Conservation (phyloP, 2,797 vertebrate species). For the Urophycis tenuis region DNA sequence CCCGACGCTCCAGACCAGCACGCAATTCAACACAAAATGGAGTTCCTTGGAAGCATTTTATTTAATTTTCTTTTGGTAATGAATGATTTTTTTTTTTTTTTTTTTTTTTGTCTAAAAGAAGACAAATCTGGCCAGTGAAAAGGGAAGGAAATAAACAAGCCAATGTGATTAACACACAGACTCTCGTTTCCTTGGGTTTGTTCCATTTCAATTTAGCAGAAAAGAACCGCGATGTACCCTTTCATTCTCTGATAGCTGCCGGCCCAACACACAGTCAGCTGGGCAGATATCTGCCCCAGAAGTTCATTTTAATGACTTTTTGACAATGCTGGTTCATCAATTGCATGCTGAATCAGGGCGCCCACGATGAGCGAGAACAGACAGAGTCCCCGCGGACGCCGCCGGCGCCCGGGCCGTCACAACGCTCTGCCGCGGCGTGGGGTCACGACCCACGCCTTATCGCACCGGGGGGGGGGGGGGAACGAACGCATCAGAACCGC, state of each 20-base stretch:
- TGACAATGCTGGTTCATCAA: conserved; percentile 59
- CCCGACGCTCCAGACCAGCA: background rate
- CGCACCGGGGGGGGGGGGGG: background rate
- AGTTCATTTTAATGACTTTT: conserved; percentile 68
- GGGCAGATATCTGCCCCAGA: conserved; percentile 60
- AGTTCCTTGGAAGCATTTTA: background rate
- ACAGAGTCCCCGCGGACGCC: background rate
- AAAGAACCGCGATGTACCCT: conserved; percentile 45
- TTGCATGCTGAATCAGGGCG: conserved; percentile 62
- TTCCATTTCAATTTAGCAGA: conserved; percentile 52
- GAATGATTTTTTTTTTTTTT: background rate
- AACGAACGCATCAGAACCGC: too few relatives aligned
- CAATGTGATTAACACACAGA: conserved; percentile 48
- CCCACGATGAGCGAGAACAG: conserved; percentile 30
- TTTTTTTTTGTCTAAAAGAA: too few relatives aligned
- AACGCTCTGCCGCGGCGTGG: too few relatives aligned
- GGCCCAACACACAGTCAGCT: conserved; percentile 52
- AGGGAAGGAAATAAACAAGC: conserved; percentile 16
- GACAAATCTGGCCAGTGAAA: background rate
- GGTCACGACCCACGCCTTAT: background rate
- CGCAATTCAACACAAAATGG: background rate
- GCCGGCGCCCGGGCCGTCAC: background rate
- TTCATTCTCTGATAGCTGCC: conserved; percentile 66
- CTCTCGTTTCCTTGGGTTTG: conserved; percentile 38
- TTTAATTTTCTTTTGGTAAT: too few relatives aligned